Base-by-base conservation (phyloP, 30 jellyfish, hydroid and myxozoan species). In the Turritopsis dohrnii region DNA sequence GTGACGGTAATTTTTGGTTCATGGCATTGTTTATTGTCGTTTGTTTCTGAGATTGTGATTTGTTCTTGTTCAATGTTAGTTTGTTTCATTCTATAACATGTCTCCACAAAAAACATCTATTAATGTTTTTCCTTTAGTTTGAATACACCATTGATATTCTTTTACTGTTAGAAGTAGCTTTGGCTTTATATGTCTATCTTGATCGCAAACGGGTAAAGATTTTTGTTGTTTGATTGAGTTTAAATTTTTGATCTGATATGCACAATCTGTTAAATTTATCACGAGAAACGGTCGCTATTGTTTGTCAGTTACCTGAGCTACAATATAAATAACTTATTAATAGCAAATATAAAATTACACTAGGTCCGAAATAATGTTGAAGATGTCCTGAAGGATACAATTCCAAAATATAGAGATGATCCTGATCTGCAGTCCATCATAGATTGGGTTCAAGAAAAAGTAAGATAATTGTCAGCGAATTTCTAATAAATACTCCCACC, bases 351-450 rank as follows among this genome's bases (percentile, higher is more conserved):
- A n/a, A n/a, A n/a, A n/a, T n/a, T n/a, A n/a, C n/a, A n/a, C n/a
- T n/a, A 90, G 97, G 96, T 87, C 54, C 87, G 86, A 73, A 65
- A 30, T 0, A 54, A 72, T 69, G 87, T 89, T 18, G 86, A 92
- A 54, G 87, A 84, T 75, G 87, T 87, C 20, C 81, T 92, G 85
- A 74, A 83, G 69, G 80, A 92, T 16, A 89, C 94, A 16, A 81
- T 92, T 16, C 95, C 96, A 80, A 84, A 92, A 30, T 92, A 92
- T 81, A 66, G 98, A 73, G 96, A 92, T 76, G 98, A 92, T 81
- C 72, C 71, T n/a, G 98, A 92, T 65, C 74, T 92, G 81, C 98
- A 92, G 82, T 89, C 92, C n/a, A 92, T 92, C 29, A 87, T 92
- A 18, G 98, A 92, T 72, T 92, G 79, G 84, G 84, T 88, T 54